Base-by-base conservation (phyloP, 2,113 vertebrate species). In the Australoheros scitulus region DNA sequence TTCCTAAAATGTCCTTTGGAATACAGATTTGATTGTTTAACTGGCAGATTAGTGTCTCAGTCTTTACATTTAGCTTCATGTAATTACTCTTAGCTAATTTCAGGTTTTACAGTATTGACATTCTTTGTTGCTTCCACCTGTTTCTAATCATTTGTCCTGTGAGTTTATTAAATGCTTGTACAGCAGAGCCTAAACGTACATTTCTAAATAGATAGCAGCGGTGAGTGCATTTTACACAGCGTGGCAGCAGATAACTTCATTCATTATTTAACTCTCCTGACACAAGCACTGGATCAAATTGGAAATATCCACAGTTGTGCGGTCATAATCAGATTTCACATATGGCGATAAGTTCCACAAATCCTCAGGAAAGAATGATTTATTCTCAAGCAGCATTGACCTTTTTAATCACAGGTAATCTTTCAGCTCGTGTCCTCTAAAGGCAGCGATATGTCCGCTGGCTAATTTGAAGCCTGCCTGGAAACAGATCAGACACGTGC, bases 251-350 rank as follows among this genome's bases (percentile, higher is more conserved):
- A 22, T 36, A 63, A 63, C 11, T 26, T 72, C 43, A 50, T 68
- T 20, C 14, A 74, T 77, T 38, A 82, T 85, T 65, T 61, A 58
- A 15, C 64, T 55, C 59, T 68, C 26, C 17, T 13, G 13, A 60
- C 84, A 65, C 4, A 0, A 34, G 43, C 41, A 50, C 57, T 61
- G 29, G 57, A 61, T 72, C 41, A 57, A 61, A 29, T 29, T 8
- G 7, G 18, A 8, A 76, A 58, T 52, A 13, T 70, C 24, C 68
- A 82, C 18, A 1, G 18, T 5, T 55, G 24, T 61, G 22, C 32
- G 50, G 18, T 63, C 60, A 20, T 3, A 43, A 29, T 76, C 13
- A 15, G 57, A 60, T 55, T 59, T 79, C 2, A 68, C 34, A 29
- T 6, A 5, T 10, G 17, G 7, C 1, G 1, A 52, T 22, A 61